Conservation (phyloP, 2,888 invertebrate species). For the Drosophila mimetica region DNA sequence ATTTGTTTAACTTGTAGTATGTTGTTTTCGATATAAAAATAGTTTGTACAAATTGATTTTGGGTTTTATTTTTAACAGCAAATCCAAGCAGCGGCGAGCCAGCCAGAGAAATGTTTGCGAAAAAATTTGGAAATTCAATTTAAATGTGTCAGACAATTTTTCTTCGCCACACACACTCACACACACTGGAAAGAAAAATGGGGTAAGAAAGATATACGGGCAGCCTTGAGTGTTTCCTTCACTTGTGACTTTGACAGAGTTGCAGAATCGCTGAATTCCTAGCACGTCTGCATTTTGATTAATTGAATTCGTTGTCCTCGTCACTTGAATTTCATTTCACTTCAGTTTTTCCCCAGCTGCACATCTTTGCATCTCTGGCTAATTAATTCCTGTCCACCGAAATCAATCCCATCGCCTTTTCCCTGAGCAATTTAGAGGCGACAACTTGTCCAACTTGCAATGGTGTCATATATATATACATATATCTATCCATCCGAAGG, state of each 20-base stretch:
- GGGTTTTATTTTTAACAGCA: constrained; percentile 53
- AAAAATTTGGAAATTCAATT: constrained; percentile 62
- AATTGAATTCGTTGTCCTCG: constrained; percentile 11
- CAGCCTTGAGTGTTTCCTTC: constrained; percentile 5
- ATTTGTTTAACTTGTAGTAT: constrained; percentile 64
- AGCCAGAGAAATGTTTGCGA: constrained; percentile 11
- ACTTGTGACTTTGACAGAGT: constrained; percentile 17
- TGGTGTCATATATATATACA: constrained; percentile 10
- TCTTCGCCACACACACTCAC: constrained; percentile 38
- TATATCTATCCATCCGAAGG: not conserved
- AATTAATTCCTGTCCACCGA: constrained; percentile 8
- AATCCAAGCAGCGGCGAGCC: constrained; percentile 12
- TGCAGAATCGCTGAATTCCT: constrained; percentile 20
- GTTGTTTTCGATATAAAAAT: constrained; percentile 65
- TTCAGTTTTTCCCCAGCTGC: not conserved
- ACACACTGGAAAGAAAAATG: not conserved
- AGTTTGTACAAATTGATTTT: constrained; percentile 69
- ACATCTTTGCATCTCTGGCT: constrained; percentile 13
- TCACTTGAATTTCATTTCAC: not conserved
- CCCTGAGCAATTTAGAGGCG: constrained; percentile 43
- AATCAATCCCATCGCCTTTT: not conserved
- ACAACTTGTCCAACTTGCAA: constrained; percentile 53
- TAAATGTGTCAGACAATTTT: constrained; percentile 69
- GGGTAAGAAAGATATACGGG: constrained; percentile 3
- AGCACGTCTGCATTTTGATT: constrained; percentile 24